phyloP scores from a whole-genome alignment of 2,888 invertebrate species.

The Pharmacophagus antenor region DNA sequence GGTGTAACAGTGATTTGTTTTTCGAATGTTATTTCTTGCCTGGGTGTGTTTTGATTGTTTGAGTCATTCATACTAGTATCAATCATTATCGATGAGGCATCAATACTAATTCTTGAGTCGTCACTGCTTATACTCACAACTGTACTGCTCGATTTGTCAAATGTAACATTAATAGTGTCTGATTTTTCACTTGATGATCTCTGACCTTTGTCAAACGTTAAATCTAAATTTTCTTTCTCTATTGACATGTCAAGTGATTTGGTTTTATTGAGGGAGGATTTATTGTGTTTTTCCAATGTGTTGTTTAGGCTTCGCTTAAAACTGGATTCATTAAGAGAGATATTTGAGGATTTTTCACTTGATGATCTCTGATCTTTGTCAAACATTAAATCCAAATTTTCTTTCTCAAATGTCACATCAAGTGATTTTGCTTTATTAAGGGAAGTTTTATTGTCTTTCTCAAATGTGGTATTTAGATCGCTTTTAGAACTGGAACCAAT shows the following conservation, averaged over 20 bases:
- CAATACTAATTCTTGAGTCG: conserved; percentile 56
- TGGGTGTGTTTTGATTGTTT: conserved; percentile 32
- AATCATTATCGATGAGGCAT: conserved; percentile 59
- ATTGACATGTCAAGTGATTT: conserved; percentile 47
- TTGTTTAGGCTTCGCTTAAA: conserved; percentile 32
- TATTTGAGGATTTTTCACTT: too few species aligned
- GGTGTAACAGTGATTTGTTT: conserved; percentile 39
- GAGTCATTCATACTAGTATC: conserved; percentile 67
- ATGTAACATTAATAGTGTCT: conserved; percentile 46
- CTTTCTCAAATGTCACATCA: conserved; percentile 54
- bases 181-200: conserved; percentile 35
- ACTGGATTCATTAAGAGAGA: not conserved
- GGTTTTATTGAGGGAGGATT: conserved; percentile 29
- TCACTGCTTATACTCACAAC: conserved; percentile 65
- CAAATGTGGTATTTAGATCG: conserved; percentile 41
- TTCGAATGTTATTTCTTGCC: conserved; percentile 6
- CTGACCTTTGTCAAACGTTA: conserved; percentile 34
- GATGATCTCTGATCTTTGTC: too few species aligned
- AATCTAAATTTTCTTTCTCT: conserved; percentile 41
- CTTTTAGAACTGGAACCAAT: conserved; percentile 1
- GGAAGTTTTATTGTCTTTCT: conserved; percentile 36
- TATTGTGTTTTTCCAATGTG: conserved; percentile 42
- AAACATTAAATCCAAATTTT: too few species aligned
- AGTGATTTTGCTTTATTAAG: conserved; percentile 32
- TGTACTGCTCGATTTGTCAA: conserved; percentile 50